Evolutionary conservation across 2,888 invertebrate species (phyloP).

Genomic region (Drosophila pegasa): DNA sequence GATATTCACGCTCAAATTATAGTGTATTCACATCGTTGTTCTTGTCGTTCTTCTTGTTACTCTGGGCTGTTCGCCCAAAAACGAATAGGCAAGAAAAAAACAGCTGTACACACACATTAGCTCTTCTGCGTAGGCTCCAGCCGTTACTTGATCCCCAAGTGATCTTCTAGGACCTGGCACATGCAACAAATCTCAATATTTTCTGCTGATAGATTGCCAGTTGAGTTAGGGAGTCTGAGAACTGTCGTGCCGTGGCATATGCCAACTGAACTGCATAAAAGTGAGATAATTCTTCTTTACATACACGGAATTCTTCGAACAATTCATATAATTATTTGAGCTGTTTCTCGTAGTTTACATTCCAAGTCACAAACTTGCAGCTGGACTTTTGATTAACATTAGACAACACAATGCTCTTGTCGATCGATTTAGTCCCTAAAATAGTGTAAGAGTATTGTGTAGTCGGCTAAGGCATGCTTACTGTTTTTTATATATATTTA

Average conservation of each 20-base stretch:
- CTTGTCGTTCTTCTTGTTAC: conserved; percentile 16
- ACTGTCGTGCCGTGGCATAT: background rate
- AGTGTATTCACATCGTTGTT: conserved; percentile 66
- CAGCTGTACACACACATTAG: background rate
- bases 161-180: conserved; percentile 34
- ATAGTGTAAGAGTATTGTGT: background rate
- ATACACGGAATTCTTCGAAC: background rate
- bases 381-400: too few relatives aligned
- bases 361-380: too few relatives aligned
- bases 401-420: too few relatives aligned
- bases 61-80: conserved; percentile 36
- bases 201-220: conserved; percentile 56
- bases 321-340: background rate
- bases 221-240: conserved; percentile 22
- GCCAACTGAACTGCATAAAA: background rate
- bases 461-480: background rate
- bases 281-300: too few relatives aligned
- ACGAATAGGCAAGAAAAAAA: conserved; percentile 26
- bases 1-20: conserved; percentile 80
- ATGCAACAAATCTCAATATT: conserved; percentile 49
- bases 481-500: conserved; percentile 3
- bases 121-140: background rate
- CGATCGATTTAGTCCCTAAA: background rate
- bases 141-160: conserved; percentile 1
- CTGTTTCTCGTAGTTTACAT: too few relatives aligned